Evolutionary conservation across 2,113 vertebrate genomes (phyloP).

Genomic region (Todiramphus saurophagus): DNA sequence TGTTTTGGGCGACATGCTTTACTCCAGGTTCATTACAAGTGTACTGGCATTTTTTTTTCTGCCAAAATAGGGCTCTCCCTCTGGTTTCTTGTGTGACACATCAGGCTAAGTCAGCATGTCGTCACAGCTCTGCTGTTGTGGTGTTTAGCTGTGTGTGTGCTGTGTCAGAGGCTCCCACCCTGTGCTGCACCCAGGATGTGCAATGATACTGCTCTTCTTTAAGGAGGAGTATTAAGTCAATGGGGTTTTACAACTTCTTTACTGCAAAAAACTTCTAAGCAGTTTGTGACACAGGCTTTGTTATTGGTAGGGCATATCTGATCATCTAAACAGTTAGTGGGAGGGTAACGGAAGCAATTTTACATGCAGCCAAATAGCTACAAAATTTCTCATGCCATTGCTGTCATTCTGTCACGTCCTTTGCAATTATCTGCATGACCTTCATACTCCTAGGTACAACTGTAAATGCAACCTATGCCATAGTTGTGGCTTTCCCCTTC

Average conservation of each 20-base stretch:
- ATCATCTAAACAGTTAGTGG: background rate
- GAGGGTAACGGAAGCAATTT: background rate
- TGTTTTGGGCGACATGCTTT: background rate
- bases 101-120: fast-evolving
- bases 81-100: background rate
- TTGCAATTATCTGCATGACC: background rate
- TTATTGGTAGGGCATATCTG: background rate
- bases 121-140: background rate
- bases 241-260: background rate
- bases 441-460: background rate
- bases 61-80: background rate
- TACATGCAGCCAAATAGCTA: background rate
- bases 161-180: background rate
- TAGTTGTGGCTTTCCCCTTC: background rate
- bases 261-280: background rate
- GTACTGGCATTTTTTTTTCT: background rate
- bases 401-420: background rate
- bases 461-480: background rate
- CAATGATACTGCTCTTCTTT: background rate
- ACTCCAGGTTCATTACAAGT: background rate
- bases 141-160: background rate
- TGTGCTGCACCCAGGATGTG: background rate
- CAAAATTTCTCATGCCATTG: background rate
- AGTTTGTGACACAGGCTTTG: background rate
- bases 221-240: background rate